Evolutionary conservation across 2,113 vertebrate genomes (phyloP).

Genomic region (Thunnus thynnus): DNA sequence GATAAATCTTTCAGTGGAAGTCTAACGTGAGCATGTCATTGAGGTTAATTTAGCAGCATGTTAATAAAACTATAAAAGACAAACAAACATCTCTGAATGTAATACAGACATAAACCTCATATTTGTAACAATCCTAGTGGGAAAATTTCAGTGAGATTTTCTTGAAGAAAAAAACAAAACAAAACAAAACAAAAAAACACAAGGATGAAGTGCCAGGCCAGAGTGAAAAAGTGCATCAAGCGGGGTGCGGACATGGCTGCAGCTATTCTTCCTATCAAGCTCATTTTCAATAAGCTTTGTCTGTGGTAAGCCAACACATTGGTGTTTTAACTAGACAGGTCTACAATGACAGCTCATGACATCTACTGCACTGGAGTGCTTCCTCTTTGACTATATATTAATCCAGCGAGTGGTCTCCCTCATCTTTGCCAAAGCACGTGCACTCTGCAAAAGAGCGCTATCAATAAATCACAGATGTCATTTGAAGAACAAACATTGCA

Average conservation of each 20-base stretch:
- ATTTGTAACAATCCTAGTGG: background rate
- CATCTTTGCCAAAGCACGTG: background rate
- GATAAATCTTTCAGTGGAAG: background rate
- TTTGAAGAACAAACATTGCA: constrained; percentile 31
- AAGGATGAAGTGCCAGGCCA: background rate
- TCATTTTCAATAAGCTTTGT: constrained; percentile 35
- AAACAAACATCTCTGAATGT: background rate
- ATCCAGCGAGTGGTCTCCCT: background rate
- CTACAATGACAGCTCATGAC: background rate
- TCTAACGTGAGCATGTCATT: background rate
- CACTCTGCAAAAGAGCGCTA: background rate
- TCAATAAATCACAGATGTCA: background rate
- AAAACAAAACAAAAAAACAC: background rate
- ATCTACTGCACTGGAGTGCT: constrained; percentile 38
- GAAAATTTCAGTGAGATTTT: background rate
- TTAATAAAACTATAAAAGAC: constrained; percentile 5
- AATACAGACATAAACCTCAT: background rate
- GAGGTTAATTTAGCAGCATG: constrained; percentile 11
- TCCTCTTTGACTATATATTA: constrained; percentile 27
- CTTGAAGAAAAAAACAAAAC: background rate
- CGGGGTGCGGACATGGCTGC: constrained; percentile 5
- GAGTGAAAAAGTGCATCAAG: background rate
- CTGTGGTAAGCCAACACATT: constrained; percentile 24
- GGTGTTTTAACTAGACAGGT: background rate
- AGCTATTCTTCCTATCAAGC: constrained; percentile 17